phyloP scores from a whole-genome alignment of 2,797 vertebrate genomes.

The Clarias laeviceps region DNA sequence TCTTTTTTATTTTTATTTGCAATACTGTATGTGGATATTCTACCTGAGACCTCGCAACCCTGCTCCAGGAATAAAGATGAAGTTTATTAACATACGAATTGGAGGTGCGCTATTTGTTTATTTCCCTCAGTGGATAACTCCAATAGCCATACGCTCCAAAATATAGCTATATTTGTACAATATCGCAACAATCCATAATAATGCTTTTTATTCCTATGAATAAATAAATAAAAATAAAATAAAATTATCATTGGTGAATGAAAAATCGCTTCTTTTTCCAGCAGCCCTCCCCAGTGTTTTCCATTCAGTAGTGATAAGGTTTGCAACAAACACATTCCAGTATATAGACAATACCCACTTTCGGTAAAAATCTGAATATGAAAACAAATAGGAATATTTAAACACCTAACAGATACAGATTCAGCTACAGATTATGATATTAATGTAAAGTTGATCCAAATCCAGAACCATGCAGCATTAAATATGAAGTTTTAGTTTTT shows the following conservation, averaged over 20 bases:
- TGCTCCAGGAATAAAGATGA: not conserved
- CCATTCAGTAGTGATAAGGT: not conserved
- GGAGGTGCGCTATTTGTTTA: not conserved
- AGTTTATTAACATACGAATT: not conserved
- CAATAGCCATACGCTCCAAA: not conserved
- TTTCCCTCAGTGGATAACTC: not conserved
- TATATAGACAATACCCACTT: not conserved
- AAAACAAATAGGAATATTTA: not conserved
- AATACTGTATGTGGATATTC: not conserved
- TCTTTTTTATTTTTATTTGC: not conserved
- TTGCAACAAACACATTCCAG: not conserved
- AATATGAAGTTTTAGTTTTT: not conserved
- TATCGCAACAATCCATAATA: not conserved
- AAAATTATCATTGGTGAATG: not conserved
- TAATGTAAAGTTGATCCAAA: not conserved
- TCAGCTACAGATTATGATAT: not conserved
- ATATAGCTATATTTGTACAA: not conserved
- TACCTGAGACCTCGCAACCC: not conserved
- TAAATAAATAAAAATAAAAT: not conserved
- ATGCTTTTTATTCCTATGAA: not conserved
- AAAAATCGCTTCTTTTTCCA: not conserved
- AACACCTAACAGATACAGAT: not conserved
- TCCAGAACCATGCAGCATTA: not conserved
- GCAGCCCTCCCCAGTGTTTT: not conserved
- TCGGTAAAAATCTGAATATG: not conserved